Conservation (phyloP, 2,888 invertebrate genomes). For the Lamellibrachia columna region DNA sequence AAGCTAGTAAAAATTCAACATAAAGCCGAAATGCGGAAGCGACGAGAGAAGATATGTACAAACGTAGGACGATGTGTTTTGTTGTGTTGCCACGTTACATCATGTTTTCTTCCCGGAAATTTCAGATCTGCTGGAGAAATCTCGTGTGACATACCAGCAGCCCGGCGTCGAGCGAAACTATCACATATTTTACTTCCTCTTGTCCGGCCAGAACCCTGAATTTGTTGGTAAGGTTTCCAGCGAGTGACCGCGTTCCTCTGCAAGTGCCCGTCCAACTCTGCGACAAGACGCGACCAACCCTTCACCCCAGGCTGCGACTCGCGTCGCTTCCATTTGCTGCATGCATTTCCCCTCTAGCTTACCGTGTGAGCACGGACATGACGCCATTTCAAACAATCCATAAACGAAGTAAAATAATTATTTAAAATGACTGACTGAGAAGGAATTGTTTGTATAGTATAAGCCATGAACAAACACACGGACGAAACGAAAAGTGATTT, state of each 20-base stretch:
- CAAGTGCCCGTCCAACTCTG: neutral
- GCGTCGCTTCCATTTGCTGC: neutral
- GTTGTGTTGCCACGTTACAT: neutral
- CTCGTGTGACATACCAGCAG: constrained; percentile 99
- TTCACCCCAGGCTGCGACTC: neutral
- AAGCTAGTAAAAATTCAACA: neutral
- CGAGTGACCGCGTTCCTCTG: neutral
- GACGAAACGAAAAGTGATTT: neutral
- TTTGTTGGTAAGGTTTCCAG: constrained; percentile 71
- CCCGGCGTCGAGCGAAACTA: constrained; percentile 90
- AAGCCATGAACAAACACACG: neutral
- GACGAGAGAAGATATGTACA: neutral
- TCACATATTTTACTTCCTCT: constrained; percentile 99
- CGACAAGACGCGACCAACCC: neutral
- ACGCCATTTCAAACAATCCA: constrained; percentile 2
- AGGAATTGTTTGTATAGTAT: neutral
- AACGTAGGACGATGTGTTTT: neutral
- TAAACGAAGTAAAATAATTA: neutral
- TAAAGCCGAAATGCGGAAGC: neutral
- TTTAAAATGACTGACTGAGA: neutral
- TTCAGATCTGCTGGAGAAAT: constrained; percentile 93
- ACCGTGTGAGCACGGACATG: constrained; percentile 8
- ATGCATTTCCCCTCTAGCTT: constrained; percentile 7
- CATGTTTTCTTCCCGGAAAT: constrained; percentile 9
- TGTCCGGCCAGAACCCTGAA: constrained; percentile 52